phyloP scores from a whole-genome alignment of 1,140 invertebrate genomes.

The Ceratina australensis region DNA sequence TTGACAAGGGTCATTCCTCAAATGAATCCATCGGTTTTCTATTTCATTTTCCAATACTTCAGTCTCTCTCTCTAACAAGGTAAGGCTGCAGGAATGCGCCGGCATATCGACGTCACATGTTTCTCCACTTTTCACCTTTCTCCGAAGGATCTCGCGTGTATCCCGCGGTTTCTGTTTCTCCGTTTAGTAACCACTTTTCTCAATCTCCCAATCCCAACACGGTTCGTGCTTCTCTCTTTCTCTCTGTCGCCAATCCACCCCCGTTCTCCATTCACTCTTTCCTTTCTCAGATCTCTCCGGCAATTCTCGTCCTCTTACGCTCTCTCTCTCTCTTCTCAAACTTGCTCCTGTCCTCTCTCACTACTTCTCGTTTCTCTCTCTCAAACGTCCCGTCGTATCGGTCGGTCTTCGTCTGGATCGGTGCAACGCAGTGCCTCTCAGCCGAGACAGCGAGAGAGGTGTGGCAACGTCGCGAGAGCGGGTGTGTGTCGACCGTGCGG shows the following conservation, averaged over 20 bases:
- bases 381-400: not conserved
- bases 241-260: constrained; percentile 31
- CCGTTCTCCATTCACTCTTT: constrained; percentile 35
- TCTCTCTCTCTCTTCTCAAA: not conserved
- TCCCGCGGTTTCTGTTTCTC: constrained; percentile 17
- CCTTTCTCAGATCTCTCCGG: constrained; percentile 46
- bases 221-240: constrained; percentile 24
- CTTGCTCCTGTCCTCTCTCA: constrained; percentile 15
- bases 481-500: constrained; percentile 71
- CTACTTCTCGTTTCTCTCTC: constrained; percentile 31
- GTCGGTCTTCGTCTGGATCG: constrained; percentile 17
- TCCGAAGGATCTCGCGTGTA: constrained; percentile 4
- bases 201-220: constrained; percentile 1
- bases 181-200: constrained; percentile 1
- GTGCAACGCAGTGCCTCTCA: constrained; percentile 62
- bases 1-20: no score
- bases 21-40: no score
- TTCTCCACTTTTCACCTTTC: constrained; percentile 38
- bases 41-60: no score
- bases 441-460: constrained; percentile 63
- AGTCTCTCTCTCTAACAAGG: constrained; percentile 10
- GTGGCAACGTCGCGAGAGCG: constrained; percentile 77
- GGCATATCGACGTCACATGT: not conserved
- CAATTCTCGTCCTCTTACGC: constrained; percentile 6
- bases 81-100: not conserved